A percentile compares a stretch with the other conserved stretches of the same genome.
phyloP scores from a whole-genome alignment of 2,797 vertebrate species.

The Anisognathus igniventris region DNA sequence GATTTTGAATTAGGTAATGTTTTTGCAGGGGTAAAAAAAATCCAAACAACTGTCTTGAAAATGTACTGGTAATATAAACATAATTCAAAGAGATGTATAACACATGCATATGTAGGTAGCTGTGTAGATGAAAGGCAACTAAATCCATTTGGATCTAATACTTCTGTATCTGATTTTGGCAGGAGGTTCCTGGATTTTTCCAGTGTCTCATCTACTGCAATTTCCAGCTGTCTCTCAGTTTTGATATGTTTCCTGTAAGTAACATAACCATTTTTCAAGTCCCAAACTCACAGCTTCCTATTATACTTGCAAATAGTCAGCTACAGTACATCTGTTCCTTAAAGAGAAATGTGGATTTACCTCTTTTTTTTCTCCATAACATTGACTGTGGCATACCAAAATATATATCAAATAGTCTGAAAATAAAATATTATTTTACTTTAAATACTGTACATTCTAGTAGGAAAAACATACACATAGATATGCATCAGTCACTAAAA shows the following conservation, averaged over 20 bases:
- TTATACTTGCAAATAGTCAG: slow-evolving; percentile 53
- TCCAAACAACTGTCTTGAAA: not conserved
- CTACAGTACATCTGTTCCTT: slow-evolving; percentile 31
- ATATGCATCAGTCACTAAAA: not conserved
- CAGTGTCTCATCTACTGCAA: not conserved
- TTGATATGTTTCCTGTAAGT: slow-evolving; percentile 34
- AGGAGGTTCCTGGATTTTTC: slow-evolving; percentile 3
- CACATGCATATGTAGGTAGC: not conserved
- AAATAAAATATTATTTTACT: not conserved
- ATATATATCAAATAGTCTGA: not conserved
- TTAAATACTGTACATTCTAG: not conserved
- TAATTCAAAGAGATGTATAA: not conserved
- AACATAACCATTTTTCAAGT: slow-evolving; percentile 28
- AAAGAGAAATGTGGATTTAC: not conserved
- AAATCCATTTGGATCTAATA: not conserved
- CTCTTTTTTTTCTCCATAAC: not conserved
- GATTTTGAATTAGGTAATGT: not conserved
- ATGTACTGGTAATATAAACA: not conserved
- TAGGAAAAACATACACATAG: not conserved
- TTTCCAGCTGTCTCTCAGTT: slow-evolving; percentile 39
- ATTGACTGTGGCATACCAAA: not conserved
- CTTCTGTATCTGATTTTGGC: slow-evolving; percentile 13
- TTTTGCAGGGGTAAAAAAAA: not conserved
- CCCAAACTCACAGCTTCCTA: not conserved
- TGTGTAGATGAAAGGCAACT: not conserved